phyloP scores from a whole-genome alignment of 2,113 vertebrate genomes.

The Antechinus flavipes region DNA sequence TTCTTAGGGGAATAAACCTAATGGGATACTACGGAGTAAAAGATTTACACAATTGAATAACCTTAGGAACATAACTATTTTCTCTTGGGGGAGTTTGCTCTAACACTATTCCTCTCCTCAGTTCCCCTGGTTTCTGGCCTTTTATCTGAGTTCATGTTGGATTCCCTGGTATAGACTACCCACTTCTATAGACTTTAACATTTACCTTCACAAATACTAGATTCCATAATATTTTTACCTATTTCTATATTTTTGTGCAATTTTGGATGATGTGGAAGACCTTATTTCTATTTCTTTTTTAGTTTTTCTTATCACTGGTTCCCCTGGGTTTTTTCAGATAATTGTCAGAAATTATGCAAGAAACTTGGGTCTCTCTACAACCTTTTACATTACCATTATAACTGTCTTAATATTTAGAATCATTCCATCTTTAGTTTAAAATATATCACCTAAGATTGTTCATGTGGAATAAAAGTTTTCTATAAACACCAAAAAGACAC shows the following conservation, averaged over 20 bases:
- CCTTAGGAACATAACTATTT: not conserved
- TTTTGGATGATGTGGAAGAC: not conserved
- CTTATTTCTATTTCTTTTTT: not conserved
- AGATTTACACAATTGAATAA: not conserved
- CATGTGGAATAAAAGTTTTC: not conserved
- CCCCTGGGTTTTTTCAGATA: not conserved
- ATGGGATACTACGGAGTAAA: not conserved
- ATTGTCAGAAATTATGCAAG: not conserved
- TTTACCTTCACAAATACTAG: not conserved
- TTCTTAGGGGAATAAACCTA: not conserved
- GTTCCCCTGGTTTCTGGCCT: not conserved
- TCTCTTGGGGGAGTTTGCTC: not conserved
- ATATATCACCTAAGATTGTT: not conserved
- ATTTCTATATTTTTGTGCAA: not conserved
- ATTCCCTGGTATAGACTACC: not conserved
- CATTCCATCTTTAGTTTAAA: not conserved
- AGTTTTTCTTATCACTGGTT: not conserved
- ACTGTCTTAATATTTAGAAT: not conserved
- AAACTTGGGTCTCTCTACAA: not conserved
- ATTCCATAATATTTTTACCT: not conserved
- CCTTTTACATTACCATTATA: not conserved
- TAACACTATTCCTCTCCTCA: not conserved
- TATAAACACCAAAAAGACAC: constrained; percentile 13
- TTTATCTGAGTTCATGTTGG: not conserved
- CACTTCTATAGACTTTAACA: not conserved